phyloP scores from a whole-genome alignment of 2,113 vertebrate genomes.

The Cathartes aura region DNA sequence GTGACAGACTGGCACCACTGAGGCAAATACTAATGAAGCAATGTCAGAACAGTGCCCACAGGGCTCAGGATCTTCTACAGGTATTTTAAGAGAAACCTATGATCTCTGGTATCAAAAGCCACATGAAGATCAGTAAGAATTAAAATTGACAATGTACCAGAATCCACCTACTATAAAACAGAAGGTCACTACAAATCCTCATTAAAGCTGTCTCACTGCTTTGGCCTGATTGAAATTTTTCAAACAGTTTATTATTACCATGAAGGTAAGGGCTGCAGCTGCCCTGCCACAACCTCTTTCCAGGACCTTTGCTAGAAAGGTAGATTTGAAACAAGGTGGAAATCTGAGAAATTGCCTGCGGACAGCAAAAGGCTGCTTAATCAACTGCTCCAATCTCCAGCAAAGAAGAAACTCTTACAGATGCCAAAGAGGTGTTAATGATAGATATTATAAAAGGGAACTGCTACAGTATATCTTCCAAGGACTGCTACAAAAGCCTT shows the following conservation, averaged over 20 bases:
- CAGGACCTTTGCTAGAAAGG: conserved; percentile 53
- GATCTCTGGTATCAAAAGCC: conserved; percentile 74
- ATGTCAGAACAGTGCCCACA: conserved; percentile 24
- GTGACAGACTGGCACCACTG: conserved; percentile 36
- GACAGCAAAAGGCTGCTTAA: conserved; percentile 67
- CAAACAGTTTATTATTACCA: conserved; percentile 66
- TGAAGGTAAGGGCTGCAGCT: conserved; percentile 62
- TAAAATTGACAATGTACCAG: conserved; percentile 73
- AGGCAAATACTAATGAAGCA: conserved; percentile 71
- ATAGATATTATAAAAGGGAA: conserved; percentile 59
- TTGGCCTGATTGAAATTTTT: conserved; percentile 70
- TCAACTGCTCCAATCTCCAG: conserved; percentile 67
- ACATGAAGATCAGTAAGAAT: conserved; percentile 72
- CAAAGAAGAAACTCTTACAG: conserved; percentile 55
- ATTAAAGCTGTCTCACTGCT: conserved; percentile 74
- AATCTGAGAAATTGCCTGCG: conserved; percentile 53
- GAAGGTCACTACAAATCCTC: conserved; percentile 75
- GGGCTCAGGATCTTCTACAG: conserved; percentile 50
- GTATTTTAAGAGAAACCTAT: conserved; percentile 63
- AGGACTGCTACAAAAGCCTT: conserved; percentile 58
- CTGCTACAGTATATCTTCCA: conserved; percentile 56
- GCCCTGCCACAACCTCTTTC: conserved; percentile 65
- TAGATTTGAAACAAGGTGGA: conserved; percentile 64
- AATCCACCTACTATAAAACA: conserved; percentile 73
- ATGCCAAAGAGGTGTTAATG: conserved; percentile 71